A percentile compares a stretch with the other conserved stretches of the same genome.
Evolutionary conservation across 2,113 vertebrate species (phyloP).

Genomic region (Orthonyx spaldingii): DNA sequence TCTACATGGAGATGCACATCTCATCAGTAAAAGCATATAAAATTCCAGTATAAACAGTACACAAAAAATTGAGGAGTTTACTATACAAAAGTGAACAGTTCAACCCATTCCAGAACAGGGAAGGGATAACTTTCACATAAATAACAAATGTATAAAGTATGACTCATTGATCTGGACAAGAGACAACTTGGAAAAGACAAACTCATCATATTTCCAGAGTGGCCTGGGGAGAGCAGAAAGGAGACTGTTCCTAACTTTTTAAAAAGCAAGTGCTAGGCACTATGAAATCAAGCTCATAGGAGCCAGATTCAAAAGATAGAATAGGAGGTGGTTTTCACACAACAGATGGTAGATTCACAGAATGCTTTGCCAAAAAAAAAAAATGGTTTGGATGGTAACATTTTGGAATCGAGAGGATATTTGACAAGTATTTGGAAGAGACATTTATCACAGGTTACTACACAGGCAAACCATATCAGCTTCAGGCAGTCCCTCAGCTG

Average conservation of each 20-base stretch:
- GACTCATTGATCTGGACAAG: slow-evolving; percentile 5
- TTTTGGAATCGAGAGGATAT: background rate
- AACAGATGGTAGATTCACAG: slow-evolving; percentile 9
- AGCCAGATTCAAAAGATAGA: background rate
- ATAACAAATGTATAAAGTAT: background rate
- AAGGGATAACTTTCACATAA: background rate
- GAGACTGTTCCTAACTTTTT: background rate
- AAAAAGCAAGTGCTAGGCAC: background rate
- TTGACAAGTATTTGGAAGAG: background rate
- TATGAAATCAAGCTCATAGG: background rate
- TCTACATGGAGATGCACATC: background rate
- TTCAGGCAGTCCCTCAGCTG: background rate
- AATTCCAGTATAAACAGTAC: background rate
- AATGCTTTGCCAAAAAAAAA: background rate
- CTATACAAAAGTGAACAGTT: background rate
- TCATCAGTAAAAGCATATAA: background rate
- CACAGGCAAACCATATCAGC: background rate
- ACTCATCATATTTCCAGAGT: background rate
- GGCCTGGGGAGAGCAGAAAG: background rate
- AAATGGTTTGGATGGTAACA: background rate
- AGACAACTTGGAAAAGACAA: slow-evolving; percentile 3
- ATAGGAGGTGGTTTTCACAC: slow-evolving; percentile 11
- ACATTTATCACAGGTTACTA: background rate
- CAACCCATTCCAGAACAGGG: background rate
- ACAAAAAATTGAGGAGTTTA: background rate